phyloP scores from a whole-genome alignment of 2,888 invertebrate genomes.

The Nymphalis polychloros region DNA sequence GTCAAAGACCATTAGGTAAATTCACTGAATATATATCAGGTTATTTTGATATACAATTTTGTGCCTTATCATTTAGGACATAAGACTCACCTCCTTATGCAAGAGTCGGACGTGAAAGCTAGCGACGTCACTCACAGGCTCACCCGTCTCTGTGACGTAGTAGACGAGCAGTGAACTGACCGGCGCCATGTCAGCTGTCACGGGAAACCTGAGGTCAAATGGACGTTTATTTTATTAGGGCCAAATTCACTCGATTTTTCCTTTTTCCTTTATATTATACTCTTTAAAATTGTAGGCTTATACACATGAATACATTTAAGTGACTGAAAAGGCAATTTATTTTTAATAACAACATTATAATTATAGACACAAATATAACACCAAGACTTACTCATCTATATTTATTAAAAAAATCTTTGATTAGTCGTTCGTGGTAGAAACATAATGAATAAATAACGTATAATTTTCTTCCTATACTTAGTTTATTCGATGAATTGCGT shows the following conservation, averaged over 20 bases:
- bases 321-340: not conserved
- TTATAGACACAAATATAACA: no score
- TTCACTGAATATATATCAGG: conserved; percentile 16
- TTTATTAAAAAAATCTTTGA: no score
- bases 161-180: conserved; percentile 85
- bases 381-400: no score
- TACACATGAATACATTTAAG: not conserved
- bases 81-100: conserved; percentile 80
- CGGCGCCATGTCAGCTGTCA: conserved; percentile 85
- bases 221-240: conserved; percentile 21
- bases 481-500: no score
- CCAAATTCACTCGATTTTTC: not conserved
- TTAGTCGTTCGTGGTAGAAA: no score
- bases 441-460: no score
- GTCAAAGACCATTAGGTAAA: conserved; percentile 15
- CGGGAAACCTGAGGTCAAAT: conserved; percentile 78
- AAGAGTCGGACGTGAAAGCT: conserved; percentile 84
- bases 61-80: not conserved
- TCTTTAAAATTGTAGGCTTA: not conserved
- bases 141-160: conserved; percentile 84
- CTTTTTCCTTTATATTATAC: not conserved
- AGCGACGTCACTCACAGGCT: conserved; percentile 85
- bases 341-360: not conserved
- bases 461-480: no score
- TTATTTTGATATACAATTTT: not conserved